phyloP scores from a whole-genome alignment of 64 coral and sea anemone genomes.

The Trachythela sp. region DNA sequence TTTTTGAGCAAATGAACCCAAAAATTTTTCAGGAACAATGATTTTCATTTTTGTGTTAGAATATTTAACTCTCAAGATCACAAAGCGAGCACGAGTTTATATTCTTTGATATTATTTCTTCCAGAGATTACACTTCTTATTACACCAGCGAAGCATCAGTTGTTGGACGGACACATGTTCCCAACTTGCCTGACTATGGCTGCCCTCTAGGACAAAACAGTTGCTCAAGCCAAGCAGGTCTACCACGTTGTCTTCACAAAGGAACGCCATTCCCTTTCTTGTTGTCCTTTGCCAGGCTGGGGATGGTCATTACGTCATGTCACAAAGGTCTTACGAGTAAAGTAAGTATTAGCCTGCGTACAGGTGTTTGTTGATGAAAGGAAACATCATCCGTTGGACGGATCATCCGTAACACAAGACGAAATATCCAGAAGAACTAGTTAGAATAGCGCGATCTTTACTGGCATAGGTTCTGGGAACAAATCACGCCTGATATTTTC shows the following conservation, averaged over 20 bases:
- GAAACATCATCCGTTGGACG: too few species aligned
- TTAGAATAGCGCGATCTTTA: too few species aligned
- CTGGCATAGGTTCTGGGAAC: too few species aligned
- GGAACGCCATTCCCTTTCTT: slow-evolving; percentile 38
- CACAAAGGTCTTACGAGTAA: neutral
- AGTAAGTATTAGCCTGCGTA: neutral
- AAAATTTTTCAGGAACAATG: too few species aligned
- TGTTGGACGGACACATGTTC: neutral
- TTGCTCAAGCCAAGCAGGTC: neutral
- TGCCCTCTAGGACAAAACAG: neutral
- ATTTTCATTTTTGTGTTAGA: too few species aligned
- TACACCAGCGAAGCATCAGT: neutral
- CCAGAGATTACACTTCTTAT: neutral
- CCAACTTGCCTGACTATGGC: slow-evolving; percentile 39
- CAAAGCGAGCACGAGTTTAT: too few species aligned
- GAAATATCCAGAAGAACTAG: too few species aligned
- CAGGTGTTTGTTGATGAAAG: too few species aligned
- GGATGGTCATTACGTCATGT: slow-evolving; percentile 11
- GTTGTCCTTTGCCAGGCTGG: slow-evolving; percentile 8
- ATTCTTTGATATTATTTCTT: neutral
- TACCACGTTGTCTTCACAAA: neutral
- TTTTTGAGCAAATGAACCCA: too few species aligned
- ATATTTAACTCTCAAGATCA: too few species aligned
- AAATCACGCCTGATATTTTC: too few species aligned
- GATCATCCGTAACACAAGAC: too few species aligned